A percentile compares a stretch with the other conserved stretches of the same genome.
These are phyloP conservation scores for Sardinella longiceps DNA, from an alignment of 2,797 vertebrate species.

Conservation along the genomic window DNA sequence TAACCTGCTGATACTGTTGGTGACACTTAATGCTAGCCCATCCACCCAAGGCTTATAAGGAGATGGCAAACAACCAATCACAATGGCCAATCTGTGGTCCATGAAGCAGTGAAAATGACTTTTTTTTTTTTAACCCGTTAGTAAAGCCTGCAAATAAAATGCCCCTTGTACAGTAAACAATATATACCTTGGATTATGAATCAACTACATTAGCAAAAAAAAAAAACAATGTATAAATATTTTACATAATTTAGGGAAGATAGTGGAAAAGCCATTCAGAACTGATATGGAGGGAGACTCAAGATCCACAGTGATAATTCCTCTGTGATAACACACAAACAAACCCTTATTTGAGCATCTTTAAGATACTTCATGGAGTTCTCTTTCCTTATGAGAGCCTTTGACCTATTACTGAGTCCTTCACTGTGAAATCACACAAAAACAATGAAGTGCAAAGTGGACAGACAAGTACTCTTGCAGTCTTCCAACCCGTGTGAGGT, in stretches of 20 bases:
- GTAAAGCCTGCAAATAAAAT: not conserved
- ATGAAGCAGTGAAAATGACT: not conserved
- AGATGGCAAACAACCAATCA: constrained; percentile 5
- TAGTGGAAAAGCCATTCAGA: not conserved
- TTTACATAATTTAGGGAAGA: not conserved
- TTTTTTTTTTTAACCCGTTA: not conserved
- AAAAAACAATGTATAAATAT: not conserved
- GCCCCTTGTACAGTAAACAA: not conserved
- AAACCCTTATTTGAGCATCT: not conserved
- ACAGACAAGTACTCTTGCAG: not conserved
- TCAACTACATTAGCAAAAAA: constrained; percentile 11
- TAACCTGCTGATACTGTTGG: not conserved
- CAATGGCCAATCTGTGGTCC: not conserved
- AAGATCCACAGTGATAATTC: not conserved
- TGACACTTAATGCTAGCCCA: not conserved
- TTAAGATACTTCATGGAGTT: not conserved
- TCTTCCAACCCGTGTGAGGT: not conserved
- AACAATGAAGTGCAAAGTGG: not conserved
- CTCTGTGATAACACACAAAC: not conserved
- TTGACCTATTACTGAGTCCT: not conserved
- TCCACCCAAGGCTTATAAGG: not conserved
- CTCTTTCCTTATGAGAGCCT: not conserved
- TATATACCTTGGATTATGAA: not conserved
- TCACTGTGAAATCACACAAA: not conserved
- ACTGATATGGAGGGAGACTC: not conserved